Conservation (phyloP, 2,888 invertebrate genomes). For the Heliconius ethilla region DNA sequence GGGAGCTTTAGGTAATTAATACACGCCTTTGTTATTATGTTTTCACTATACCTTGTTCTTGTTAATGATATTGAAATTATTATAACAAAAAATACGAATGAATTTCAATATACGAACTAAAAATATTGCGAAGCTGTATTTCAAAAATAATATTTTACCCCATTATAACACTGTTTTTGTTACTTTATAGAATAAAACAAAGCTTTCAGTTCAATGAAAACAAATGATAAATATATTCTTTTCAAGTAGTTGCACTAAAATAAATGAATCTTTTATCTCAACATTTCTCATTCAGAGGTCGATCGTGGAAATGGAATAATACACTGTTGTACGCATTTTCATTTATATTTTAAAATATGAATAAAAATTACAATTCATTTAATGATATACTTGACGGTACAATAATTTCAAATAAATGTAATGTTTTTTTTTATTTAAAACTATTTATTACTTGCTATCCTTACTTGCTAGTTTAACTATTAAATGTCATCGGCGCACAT, state of each 20-base stretch:
- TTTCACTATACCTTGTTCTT: background rate
- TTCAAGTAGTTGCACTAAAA: conserved; percentile 56
- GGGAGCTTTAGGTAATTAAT: background rate
- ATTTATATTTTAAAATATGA: conserved; percentile 58
- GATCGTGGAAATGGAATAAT: conserved; percentile 55
- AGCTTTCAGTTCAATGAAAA: conserved; percentile 41
- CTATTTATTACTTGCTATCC: background rate
- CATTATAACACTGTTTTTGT: conserved; percentile 26
- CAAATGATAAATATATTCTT: conserved; percentile 48
- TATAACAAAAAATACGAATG: background rate
- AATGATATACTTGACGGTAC: background rate
- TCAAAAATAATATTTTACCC: conserved; percentile 24
- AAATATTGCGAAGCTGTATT: conserved; percentile 13
- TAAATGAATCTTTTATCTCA: conserved; percentile 62
- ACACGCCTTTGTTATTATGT: background rate
- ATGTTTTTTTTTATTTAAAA: background rate
- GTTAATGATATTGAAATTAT: conserved; percentile 3
- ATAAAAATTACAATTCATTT: conserved; percentile 30
- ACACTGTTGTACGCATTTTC: conserved; percentile 53
- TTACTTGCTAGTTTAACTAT: background rate
- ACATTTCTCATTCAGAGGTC: conserved; percentile 56
- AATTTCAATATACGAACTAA: conserved; percentile 5
- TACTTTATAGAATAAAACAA: conserved; percentile 32
- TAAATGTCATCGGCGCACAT: background rate
- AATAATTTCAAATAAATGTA: too few relatives aligned